Conservation (phyloP, 1,140 invertebrate genomes). For the Drosophila auraria region DNA sequence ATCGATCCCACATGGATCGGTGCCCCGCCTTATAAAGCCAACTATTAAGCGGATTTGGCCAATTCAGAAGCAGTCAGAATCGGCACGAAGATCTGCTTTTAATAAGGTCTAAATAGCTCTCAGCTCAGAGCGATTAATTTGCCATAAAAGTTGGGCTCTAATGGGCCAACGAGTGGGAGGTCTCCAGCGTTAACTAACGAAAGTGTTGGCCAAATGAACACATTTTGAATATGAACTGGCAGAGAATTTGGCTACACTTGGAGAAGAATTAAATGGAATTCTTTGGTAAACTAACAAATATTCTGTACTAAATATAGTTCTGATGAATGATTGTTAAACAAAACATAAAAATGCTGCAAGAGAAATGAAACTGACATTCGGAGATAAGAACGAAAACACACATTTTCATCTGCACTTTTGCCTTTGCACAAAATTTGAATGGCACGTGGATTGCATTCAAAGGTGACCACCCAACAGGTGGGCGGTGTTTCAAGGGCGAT, state of each 20-base stretch:
- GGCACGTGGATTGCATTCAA: constrained; percentile 25
- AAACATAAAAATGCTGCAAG: background rate
- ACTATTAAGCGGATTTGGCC: constrained; percentile 43
- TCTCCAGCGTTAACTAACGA: constrained; percentile 20
- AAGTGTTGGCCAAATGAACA: constrained; percentile 31
- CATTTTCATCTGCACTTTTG: constrained; percentile 31
- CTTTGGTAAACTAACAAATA: background rate
- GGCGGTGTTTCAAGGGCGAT: constrained; percentile 1
- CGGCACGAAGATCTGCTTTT: constrained; percentile 58
- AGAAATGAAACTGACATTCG: constrained; percentile 15
- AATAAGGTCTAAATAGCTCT: constrained; percentile 60
- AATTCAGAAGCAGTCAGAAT: constrained; percentile 56
- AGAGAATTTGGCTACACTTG: background rate
- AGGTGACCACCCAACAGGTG: constrained; percentile 21
- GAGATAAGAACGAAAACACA: constrained; percentile 35
- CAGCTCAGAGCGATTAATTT: constrained; percentile 56
- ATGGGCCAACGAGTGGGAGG: constrained; percentile 36
- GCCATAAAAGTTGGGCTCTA: constrained; percentile 63
- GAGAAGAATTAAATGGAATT: background rate
- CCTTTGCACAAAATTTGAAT: constrained; percentile 39
- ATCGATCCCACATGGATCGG: constrained; percentile 42
- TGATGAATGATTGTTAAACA: background rate
- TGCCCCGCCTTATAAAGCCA: constrained; percentile 1
- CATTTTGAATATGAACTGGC: background rate
- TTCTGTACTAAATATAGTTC: too few species aligned